Conservation (phyloP, 2,113 vertebrate species). For the Crypturellus undulatus region DNA sequence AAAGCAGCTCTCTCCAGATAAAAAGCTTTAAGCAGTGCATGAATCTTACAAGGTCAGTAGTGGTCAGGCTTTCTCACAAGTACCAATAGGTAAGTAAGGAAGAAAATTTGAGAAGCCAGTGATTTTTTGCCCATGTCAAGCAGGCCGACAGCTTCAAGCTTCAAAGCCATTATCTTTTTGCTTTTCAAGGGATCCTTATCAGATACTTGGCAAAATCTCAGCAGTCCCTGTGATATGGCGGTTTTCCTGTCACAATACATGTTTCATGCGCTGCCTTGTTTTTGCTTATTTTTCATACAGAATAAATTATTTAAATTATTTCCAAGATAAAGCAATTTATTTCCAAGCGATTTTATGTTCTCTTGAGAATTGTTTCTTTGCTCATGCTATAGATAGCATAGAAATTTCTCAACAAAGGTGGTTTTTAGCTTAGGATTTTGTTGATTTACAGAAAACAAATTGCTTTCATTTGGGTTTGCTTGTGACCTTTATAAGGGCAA, state of each 20-base stretch:
- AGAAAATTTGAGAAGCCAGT: neutral
- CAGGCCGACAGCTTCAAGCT: neutral
- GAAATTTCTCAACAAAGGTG: neutral
- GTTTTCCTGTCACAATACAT: neutral
- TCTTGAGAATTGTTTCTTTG: constrained; percentile 39
- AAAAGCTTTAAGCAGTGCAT: neutral
- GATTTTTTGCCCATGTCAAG: neutral
- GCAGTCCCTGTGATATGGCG: neutral
- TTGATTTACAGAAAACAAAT: constrained; percentile 25
- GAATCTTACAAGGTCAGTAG: neutral
- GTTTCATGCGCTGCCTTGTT: neutral
- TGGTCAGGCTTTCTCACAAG: constrained; percentile 17
- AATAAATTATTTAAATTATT: constrained; percentile 85
- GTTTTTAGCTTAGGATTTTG: neutral
- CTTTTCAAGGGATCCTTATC: neutral
- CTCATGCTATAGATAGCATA: constrained; percentile 20
- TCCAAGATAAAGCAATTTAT: constrained; percentile 65
- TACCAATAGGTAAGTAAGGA: neutral
- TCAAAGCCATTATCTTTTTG: constrained; percentile 2
- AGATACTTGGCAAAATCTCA: neutral
- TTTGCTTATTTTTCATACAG: constrained; percentile 54
- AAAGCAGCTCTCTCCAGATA: neutral
- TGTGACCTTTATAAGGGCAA: constrained; percentile 24
- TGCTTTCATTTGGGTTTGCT: constrained; percentile 50
- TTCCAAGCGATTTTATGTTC: constrained; percentile 68